These are phyloP conservation scores for Novumbra hubbsi DNA, from an alignment of 2,797 vertebrate species.

Conservation along the genomic window DNA sequence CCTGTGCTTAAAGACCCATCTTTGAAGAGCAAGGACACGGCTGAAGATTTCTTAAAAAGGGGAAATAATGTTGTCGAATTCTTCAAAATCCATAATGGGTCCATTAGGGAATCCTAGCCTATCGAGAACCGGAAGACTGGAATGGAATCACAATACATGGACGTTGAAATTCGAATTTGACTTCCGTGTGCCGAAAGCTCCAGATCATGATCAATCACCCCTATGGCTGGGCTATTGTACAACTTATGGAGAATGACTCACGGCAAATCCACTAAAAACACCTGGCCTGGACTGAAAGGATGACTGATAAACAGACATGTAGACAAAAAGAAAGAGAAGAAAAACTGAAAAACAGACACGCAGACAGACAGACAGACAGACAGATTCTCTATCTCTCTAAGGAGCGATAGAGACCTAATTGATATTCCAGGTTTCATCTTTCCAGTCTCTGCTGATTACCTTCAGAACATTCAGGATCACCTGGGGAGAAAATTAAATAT, in stretches of 20 bases:
- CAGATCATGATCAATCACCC: too few relatives aligned
- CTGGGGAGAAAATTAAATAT: constrained; percentile 82
- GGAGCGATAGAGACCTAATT: constrained; percentile 53
- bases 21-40: background rate
- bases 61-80: background rate
- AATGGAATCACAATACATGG: background rate
- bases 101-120: background rate
- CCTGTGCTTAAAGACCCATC: background rate
- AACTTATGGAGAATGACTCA: background rate
- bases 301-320: background rate
- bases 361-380: background rate
- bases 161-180: background rate
- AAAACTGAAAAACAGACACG: background rate
- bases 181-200: background rate
- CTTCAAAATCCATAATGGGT: background rate
- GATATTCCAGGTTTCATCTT: constrained; percentile 78
- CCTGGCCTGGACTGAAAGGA: background rate
- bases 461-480: constrained; percentile 73
- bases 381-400: too few relatives aligned
- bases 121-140: background rate
- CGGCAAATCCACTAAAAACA: background rate
- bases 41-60: background rate
- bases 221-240: background rate
- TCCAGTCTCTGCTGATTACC: constrained; percentile 73
- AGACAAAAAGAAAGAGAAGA: background rate